Conservation (phyloP, 2,113 vertebrate genomes). For the Menidia beryllina region DNA sequence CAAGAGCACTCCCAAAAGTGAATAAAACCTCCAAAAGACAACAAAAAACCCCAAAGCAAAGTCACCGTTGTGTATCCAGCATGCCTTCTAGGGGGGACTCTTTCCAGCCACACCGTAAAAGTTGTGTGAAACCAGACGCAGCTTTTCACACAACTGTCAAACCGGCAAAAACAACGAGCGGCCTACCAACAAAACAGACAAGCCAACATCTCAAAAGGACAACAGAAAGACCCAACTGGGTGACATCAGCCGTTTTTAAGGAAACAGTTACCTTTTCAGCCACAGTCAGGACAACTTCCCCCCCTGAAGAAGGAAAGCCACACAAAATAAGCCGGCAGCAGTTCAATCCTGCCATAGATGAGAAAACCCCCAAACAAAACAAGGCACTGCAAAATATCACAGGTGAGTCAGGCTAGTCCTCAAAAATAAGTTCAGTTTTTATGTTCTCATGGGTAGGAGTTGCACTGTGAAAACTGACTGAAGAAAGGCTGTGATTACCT, state of each 20-base stretch:
- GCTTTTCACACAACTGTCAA: neutral
- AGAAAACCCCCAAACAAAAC: conserved; percentile 11
- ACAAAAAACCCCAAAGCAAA: conserved; percentile 22
- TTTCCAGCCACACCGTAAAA: conserved; percentile 39
- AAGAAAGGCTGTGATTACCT: neutral
- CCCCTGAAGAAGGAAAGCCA: neutral
- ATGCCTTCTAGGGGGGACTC: conserved; percentile 13
- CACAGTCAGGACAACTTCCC: neutral
- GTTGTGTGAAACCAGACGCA: conserved; percentile 9
- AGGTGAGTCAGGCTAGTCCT: conserved; percentile 35
- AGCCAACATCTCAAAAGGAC: neutral
- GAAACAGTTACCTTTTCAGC: neutral
- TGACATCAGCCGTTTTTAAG: neutral
- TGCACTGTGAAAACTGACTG: neutral
- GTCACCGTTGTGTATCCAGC: conserved; percentile 14
- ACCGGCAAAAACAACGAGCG: neutral
- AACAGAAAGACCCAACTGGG: conserved; percentile 1
- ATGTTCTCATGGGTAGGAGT: neutral
- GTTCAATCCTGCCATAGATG: neutral
- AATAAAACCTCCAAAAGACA: conserved; percentile 4
- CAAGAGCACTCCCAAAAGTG: neutral
- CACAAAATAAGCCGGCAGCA: neutral
- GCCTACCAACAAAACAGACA: neutral
- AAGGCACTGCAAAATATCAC: conserved; percentile 16
- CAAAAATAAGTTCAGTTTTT: neutral